These are phyloP conservation scores for Vireo griseus DNA, from an alignment of 2,797 vertebrate genomes.

Conservation along the genomic window DNA sequence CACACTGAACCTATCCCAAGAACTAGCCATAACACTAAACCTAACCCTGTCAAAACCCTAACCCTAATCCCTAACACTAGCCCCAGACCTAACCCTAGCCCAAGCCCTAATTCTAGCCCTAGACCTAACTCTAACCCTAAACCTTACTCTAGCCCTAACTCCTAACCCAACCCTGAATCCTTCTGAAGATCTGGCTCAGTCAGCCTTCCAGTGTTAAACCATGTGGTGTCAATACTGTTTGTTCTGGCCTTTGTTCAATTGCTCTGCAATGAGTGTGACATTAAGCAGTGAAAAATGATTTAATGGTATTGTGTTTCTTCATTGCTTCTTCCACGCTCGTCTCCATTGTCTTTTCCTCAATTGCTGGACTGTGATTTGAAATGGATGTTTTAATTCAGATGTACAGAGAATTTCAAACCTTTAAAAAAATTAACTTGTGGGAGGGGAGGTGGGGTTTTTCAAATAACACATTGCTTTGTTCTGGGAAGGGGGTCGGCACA, in stretches of 20 bases:
- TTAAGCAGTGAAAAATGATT: conserved; percentile 38
- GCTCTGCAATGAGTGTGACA: not conserved
- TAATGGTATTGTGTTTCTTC: conserved; percentile 22
- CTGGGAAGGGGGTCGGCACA: not conserved
- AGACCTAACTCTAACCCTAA: too few relatives aligned
- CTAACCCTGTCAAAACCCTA: too few relatives aligned
- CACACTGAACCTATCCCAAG: too few relatives aligned
- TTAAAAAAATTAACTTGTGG: not conserved
- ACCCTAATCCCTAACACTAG: too few relatives aligned
- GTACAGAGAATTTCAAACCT: not conserved
- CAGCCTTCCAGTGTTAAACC: not conserved
- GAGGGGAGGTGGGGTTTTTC: not conserved
- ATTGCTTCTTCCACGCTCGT: not conserved
- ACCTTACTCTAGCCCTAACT: too few relatives aligned
- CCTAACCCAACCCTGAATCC: not conserved
- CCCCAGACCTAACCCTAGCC: too few relatives aligned
- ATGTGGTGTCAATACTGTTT: not conserved
- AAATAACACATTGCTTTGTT: not conserved
- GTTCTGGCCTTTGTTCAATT: not conserved
- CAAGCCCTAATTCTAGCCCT: too few relatives aligned
- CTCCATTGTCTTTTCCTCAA: not conserved
- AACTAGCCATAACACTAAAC: too few relatives aligned
- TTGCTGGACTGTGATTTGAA: not conserved
- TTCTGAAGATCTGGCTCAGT: not conserved
- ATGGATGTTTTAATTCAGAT: not conserved